These are phyloP conservation scores for Myotis findleyi DNA, from an alignment of 2,797 vertebrate genomes.

Conservation along the genomic window DNA sequence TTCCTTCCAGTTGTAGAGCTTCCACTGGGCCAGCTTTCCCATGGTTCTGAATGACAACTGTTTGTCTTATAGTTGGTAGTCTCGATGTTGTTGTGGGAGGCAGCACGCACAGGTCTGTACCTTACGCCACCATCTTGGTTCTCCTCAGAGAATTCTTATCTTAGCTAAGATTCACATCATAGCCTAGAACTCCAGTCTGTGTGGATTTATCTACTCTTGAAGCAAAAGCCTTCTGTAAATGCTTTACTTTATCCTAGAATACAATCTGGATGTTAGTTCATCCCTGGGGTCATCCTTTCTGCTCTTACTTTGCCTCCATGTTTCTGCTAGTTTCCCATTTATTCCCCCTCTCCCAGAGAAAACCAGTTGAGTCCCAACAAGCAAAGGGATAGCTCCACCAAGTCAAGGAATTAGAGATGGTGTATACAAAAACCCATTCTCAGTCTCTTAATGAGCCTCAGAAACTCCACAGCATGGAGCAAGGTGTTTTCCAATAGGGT, in stretches of 20 bases:
- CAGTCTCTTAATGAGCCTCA: no score
- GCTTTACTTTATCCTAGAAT: slow-evolving; percentile 92
- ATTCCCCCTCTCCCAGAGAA: not conserved
- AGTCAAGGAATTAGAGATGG: not conserved
- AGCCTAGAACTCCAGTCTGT: slow-evolving; percentile 94
- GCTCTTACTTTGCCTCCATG: not conserved
- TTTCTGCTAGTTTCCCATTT: not conserved
- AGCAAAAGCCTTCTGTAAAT: slow-evolving; percentile 92
- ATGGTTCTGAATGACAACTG: no score
- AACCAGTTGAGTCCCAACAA: not conserved
- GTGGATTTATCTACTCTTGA: slow-evolving; percentile 96
- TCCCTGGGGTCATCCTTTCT: not conserved
- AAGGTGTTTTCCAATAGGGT: no score
- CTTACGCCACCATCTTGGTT: no score
- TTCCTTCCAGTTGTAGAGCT: no score
- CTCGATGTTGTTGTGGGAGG: no score
- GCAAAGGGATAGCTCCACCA: not conserved
- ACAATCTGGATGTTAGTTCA: not conserved
- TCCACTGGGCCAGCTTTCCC: no score
- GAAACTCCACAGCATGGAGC: no score
- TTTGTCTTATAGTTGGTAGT: no score
- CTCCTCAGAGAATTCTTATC: no score
- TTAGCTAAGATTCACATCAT: slow-evolving; percentile 90
- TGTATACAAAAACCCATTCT: not conserved
- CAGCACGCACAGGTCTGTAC: no score